Percentiles rank a stretch among this genome's conserved stretches.
Evolutionary conservation across 2,888 invertebrate species (phyloP).

Genomic region (Cabera pusaria): DNA sequence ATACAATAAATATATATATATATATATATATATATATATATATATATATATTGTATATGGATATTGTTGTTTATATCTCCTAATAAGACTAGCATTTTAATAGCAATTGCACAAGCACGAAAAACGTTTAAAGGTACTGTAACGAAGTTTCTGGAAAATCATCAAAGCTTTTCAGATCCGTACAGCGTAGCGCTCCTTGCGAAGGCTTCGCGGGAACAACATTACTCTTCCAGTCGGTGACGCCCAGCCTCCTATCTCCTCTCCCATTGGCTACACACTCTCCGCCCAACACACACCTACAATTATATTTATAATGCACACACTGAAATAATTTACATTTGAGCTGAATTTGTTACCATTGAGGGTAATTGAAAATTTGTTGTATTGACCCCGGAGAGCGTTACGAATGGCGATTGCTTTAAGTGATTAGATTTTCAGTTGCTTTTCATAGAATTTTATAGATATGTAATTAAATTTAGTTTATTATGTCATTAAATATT

Average conservation of each 20-base stretch:
- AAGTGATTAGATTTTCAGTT: conserved; percentile 62
- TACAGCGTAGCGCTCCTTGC: conserved; percentile 49
- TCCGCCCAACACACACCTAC: conserved; percentile 76
- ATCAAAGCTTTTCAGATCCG: conserved; percentile 21
- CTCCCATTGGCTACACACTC: conserved; percentile 62
- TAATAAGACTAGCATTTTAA: too few relatives aligned
- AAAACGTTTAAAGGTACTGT: too few relatives aligned
- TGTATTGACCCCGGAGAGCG: conserved; percentile 73
- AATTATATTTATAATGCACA: conserved; percentile 82
- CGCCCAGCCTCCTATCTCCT: conserved; percentile 60
- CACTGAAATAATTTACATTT: conserved; percentile 82
- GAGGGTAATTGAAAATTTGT: conserved; percentile 83
- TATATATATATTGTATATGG: too few relatives aligned
- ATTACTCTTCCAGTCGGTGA: conserved; percentile 69
- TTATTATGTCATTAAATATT: too few relatives aligned
- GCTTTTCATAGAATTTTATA: conserved; percentile 26
- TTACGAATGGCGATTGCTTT: conserved; percentile 54
- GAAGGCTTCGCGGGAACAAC: conserved; percentile 78
- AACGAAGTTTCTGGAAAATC: too few relatives aligned
- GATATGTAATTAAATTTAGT: too few relatives aligned
- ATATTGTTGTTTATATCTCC: too few relatives aligned
- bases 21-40: too few relatives aligned
- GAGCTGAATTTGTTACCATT: conserved; percentile 81
- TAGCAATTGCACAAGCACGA: too few relatives aligned
- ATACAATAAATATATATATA: too few relatives aligned